Evolutionary conservation across 92 coral and sea anemone genomes (phyloP), one percentile per base, ranked within the genome.

Genomic region (Epizoanthus illoricatus): DNA sequence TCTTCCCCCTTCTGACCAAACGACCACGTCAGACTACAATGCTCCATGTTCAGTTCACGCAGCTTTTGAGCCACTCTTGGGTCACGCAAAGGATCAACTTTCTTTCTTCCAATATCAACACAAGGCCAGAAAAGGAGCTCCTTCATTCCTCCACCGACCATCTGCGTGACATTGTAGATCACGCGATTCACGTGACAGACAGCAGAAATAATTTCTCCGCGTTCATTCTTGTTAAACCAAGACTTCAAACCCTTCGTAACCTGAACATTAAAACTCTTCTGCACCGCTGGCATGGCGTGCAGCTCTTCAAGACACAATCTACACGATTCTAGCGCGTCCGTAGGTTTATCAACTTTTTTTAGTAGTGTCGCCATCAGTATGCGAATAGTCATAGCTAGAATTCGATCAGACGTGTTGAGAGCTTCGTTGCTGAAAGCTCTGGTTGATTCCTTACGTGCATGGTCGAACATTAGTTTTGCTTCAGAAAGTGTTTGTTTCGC

Each of bases 341-440:
- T 18, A 36, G 76, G 62, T 20, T 78, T 69, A 17, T 61, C 65
- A 47, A 76, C 15, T 9, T 24, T 40, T 73, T 81, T 83, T 24
- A 86, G 85, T 21, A 86, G 73, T 8, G 83, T 81, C 69, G 83
- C 82, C 67, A 82, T 73, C 76, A 55, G n/a, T n/a, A n/a, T n/a
- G n/a, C 84, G 76, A 60, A 65, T 28, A 24, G 66, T 49, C 86
- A 84, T 63, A 0, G 90, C 90, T 56, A 65, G 76, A 67, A 87
- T 75, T 40, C 90, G 81, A 12, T 83, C 90, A 23, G 65, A 8
- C 45, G 20, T 68, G 9, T 64, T 21, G 4, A 87, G 83, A 3
- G 90, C 80, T 65, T 83, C 90, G 55, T 87, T 67, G 12, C 33
- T 17, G 52, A 87, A 82, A 42, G 90, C 87, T 57, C n/a, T n/a